Conservation (phyloP, 2,888 invertebrate species). For the Agriopis leucophaearia region DNA sequence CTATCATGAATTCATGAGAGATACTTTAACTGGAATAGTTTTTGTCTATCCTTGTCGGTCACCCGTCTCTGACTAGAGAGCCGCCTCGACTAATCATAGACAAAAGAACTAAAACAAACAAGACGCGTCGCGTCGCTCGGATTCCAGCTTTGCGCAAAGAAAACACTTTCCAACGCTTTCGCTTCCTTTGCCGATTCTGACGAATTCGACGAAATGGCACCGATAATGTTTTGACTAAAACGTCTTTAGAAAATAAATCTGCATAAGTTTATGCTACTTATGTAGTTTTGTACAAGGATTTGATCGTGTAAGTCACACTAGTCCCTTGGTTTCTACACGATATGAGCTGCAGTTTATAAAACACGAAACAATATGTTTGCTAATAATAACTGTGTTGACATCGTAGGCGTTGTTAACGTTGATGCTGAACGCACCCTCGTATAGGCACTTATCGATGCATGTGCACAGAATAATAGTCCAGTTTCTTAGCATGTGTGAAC, state of each 20-base stretch:
- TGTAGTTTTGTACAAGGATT: not conserved
- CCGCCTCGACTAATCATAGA: constrained; percentile 36
- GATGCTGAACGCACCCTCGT: too few species aligned
- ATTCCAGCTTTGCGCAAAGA: constrained; percentile 35
- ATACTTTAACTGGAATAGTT: not conserved
- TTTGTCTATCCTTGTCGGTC: not conserved
- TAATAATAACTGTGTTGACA: too few species aligned
- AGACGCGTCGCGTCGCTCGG: constrained; percentile 21
- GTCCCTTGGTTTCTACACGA: too few species aligned
- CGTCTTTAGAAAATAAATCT: constrained; percentile 10
- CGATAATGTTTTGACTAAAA: constrained; percentile 11
- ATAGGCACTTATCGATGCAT: too few species aligned
- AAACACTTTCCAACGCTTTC: constrained; percentile 48
- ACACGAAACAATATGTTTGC: too few species aligned
- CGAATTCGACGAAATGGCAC: constrained; percentile 28
- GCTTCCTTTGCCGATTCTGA: constrained; percentile 30
- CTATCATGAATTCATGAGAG: too few species aligned
- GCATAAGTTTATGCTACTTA: not conserved
- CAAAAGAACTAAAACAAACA: constrained; percentile 42
- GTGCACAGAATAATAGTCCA: too few species aligned
- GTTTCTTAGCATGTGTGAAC: too few species aligned
- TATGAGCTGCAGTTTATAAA: too few species aligned
- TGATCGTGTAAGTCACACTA: not conserved
- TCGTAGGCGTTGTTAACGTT: too few species aligned
- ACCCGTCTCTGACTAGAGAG: constrained; percentile 2